Conservation (phyloP, 2,113 vertebrate genomes). For the Xenus cinereus region DNA sequence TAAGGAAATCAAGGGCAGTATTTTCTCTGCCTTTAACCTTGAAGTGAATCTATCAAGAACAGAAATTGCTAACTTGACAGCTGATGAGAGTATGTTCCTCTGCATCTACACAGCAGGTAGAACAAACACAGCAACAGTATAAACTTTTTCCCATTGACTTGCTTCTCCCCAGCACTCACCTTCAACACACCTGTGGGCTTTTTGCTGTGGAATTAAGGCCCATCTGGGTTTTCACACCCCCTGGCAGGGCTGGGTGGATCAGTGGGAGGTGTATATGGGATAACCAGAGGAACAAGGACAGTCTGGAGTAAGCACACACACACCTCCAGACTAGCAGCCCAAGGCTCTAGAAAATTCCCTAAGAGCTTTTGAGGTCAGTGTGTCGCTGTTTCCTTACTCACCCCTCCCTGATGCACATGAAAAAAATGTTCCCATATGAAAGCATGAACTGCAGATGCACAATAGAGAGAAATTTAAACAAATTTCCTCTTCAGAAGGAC, state of each 20-base stretch:
- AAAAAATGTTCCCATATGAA: slow-evolving; percentile 14
- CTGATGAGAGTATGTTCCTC: not conserved
- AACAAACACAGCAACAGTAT: not conserved
- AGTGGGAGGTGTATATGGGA: not conserved
- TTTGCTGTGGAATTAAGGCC: not conserved
- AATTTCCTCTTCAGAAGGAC: not conserved
- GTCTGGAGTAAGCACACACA: not conserved
- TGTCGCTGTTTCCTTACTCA: not conserved
- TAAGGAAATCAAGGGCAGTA: not conserved
- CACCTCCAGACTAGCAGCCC: not conserved
- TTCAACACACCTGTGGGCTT: not conserved
- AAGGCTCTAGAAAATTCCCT: not conserved
- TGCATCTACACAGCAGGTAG: not conserved
- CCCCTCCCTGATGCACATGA: not conserved
- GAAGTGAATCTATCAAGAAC: not conserved
- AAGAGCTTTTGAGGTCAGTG: not conserved
- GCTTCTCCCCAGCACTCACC: not conserved
- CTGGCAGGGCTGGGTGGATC: not conserved
- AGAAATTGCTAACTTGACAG: not conserved
- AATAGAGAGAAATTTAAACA: not conserved
- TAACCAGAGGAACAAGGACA: not conserved
- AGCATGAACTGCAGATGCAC: not conserved
- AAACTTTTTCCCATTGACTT: not conserved
- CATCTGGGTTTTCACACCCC: not conserved
- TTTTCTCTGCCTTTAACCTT: not conserved